A percentile compares a stretch with the other conserved stretches of the same genome.
Evolutionary conservation across 2,888 invertebrate genomes (phyloP).

Genomic region (Pachydiplax longipennis): DNA sequence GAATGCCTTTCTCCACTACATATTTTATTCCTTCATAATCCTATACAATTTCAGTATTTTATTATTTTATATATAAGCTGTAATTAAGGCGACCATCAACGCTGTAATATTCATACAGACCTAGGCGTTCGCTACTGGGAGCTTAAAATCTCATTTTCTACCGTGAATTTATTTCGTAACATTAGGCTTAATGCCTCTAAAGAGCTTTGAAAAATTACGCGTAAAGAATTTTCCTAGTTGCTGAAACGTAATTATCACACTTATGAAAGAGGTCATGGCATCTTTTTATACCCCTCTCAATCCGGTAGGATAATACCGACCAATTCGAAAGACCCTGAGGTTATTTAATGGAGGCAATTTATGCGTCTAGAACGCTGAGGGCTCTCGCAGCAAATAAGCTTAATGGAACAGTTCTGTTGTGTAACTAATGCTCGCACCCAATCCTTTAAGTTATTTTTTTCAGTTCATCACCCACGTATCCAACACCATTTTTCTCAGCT

Average conservation of each 20-base stretch:
- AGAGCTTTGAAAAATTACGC: too few species aligned
- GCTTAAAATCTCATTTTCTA: too few species aligned
- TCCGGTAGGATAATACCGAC: background rate
- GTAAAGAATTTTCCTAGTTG: too few species aligned
- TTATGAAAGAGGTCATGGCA: background rate
- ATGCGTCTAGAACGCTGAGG: background rate
- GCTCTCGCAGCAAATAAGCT: slow-evolving; percentile 16
- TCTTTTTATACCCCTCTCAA: background rate
- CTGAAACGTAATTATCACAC: background rate
- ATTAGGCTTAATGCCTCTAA: too few species aligned
- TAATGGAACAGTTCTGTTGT: slow-evolving; percentile 15
- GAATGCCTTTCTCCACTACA: too few species aligned
- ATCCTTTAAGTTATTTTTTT: background rate
- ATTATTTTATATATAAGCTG: too few species aligned
- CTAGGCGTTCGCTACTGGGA: too few species aligned
- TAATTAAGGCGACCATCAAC: too few species aligned
- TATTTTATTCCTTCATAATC: too few species aligned
- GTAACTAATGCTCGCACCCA: background rate
- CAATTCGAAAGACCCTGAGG: background rate
- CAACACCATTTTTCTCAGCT: background rate
- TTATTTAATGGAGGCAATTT: background rate
- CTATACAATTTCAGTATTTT: too few species aligned
- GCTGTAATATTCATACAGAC: too few species aligned
- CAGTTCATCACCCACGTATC: background rate
- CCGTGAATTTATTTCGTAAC: too few species aligned